Percentiles rank a stretch among this genome's conserved stretches.
These are phyloP conservation scores for Archaeoteleia sp. DNA, from an alignment of 2,888 invertebrate genomes.

Conservation along the genomic window DNA sequence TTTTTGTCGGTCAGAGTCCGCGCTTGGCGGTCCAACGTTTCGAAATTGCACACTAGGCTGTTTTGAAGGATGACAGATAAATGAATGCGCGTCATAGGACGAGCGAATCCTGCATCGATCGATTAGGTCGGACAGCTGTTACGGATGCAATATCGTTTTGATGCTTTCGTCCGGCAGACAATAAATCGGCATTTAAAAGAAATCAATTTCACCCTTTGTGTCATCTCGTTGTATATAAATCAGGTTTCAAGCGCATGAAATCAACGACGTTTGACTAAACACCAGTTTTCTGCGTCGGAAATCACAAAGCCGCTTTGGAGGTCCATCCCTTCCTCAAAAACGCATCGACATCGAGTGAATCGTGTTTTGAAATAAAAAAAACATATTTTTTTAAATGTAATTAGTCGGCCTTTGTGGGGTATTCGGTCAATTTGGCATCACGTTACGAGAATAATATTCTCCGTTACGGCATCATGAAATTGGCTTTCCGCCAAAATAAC, in stretches of 20 bases:
- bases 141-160: slow-evolving; percentile 46
- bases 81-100: slow-evolving; percentile 41
- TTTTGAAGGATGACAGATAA: slow-evolving; percentile 48
- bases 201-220: neutral
- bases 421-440: slow-evolving; percentile 41
- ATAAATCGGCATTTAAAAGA: neutral
- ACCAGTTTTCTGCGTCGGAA: too few species aligned
- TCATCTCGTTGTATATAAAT: too few species aligned
- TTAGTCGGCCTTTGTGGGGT: slow-evolving; percentile 27
- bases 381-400: too few species aligned
- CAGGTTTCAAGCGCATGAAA: too few species aligned
- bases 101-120: slow-evolving; percentile 47
- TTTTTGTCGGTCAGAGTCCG: slow-evolving; percentile 24
- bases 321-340: too few species aligned
- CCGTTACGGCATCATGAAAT: slow-evolving; percentile 26
- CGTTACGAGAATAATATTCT: slow-evolving; percentile 32
- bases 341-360: too few species aligned
- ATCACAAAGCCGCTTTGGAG: too few species aligned
- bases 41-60: slow-evolving; percentile 37
- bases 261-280: too few species aligned
- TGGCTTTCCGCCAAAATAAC: slow-evolving; percentile 36
- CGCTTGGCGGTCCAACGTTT: slow-evolving; percentile 28
- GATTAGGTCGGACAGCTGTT: slow-evolving; percentile 50
- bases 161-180: slow-evolving; percentile 26
- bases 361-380: too few species aligned